Conservation (phyloP, 2,113 vertebrate genomes). For the Myiozetetes cayanensis region DNA sequence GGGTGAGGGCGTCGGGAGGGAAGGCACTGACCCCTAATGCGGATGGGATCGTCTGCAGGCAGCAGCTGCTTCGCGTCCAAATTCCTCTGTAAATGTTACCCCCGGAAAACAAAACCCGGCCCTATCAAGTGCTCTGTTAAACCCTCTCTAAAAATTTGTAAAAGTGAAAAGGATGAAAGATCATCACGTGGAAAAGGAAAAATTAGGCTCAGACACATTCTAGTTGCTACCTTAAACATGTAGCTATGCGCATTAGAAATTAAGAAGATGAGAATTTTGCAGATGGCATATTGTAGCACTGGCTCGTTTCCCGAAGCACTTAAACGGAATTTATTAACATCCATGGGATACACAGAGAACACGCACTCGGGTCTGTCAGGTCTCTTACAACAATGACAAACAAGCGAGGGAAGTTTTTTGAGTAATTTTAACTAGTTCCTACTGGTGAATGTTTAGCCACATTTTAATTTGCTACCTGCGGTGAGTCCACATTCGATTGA, state of each 20-base stretch:
- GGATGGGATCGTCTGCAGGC: rapidly evolving
- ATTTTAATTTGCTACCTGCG: neutral
- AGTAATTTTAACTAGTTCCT: neutral
- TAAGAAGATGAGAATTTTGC: neutral
- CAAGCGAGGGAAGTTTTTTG: neutral
- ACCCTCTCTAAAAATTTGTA: neutral
- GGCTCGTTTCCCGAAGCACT: neutral
- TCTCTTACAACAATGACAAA: neutral
- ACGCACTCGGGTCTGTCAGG: neutral
- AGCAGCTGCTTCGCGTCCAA: neutral
- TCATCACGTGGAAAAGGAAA: neutral
- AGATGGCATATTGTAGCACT: neutral
- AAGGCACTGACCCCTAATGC: neutral
- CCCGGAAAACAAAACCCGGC: neutral
- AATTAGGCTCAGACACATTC: neutral
- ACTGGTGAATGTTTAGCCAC: neutral
- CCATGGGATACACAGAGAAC: neutral
- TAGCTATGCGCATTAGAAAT: neutral
- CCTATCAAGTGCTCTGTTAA: neutral
- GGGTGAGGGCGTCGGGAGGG: rapidly evolving
- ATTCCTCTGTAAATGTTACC: neutral
- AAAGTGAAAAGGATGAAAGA: neutral
- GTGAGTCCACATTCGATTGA: neutral
- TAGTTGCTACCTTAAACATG: neutral
- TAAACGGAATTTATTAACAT: neutral